Base-by-base conservation (phyloP, 2,797 vertebrate genomes). In the Chrysocyon brachyurus region DNA sequence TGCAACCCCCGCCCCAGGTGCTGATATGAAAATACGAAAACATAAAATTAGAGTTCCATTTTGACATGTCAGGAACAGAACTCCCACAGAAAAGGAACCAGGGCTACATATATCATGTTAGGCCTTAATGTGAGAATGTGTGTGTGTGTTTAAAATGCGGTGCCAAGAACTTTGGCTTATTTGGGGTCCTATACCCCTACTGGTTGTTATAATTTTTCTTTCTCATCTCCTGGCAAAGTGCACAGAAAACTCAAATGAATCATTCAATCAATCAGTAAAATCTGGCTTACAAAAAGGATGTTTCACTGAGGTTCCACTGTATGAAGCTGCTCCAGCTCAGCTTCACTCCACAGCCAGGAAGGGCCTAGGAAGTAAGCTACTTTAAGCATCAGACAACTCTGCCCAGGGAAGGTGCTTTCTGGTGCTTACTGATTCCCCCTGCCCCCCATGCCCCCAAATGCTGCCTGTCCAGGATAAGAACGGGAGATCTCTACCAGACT, bases 31-130 rank as follows among this genome's bases (percentile, higher is more conserved):
- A 68, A 21, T 26, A 49, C 4, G 9, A 95, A 64, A 90, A 73
- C 94, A 91, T 36, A 85, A 82, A 75, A 85, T 57, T 8, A 83
- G 70, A 90, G 56, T 26, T 90, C n/a, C 52, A 63, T 57, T 81
- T 59, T 77, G 56, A 84, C 8, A 81, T 12, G 61, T 36, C 1
- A 84, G 68, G n/a, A 94, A 91, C 17, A 0, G 21, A 63, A 3
- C 68, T 86, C 22, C 61, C 21, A 64, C 0, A 52, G 57, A 79
- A 72, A 90, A 73, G 28, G 26, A 84, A 81, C 4, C 10, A 61
- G 63, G 5, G 63, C 14, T 56, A 31, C 5, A 24, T 56, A 31
- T 3, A 24, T 40, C 31, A 81, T 9, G 22, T 54, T 4, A 33
- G 16, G 28, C 26, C 46, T n/a, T 40, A 59, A 57, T 2, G 12